phyloP scores from a whole-genome alignment of 2,888 invertebrate species.

The Melinaea menophilus region DNA sequence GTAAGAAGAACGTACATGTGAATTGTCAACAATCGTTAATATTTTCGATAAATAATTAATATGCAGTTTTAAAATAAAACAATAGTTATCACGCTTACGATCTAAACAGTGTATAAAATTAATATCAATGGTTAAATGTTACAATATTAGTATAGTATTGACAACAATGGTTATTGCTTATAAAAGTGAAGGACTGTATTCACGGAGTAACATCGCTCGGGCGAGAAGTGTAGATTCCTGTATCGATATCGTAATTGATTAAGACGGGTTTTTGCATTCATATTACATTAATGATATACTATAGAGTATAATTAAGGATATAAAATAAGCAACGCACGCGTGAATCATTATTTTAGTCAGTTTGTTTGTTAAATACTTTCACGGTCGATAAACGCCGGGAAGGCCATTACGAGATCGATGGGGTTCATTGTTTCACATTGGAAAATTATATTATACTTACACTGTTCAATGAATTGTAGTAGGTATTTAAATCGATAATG shows the following conservation, averaged over 20 bases:
- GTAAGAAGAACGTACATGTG: not conserved
- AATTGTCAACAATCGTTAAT: too few species aligned
- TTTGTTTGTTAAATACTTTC: constrained; percentile 54
- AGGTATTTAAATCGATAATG: too few species aligned
- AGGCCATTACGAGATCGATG: constrained; percentile 32
- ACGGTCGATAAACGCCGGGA: constrained; percentile 43
- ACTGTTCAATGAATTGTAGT: too few species aligned
- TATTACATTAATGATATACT: constrained; percentile 25
- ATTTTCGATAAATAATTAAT: too few species aligned
- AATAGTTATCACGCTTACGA: too few species aligned
- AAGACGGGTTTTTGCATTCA: not conserved
- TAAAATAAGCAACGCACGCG: constrained; percentile 31
- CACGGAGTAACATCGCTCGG: not conserved
- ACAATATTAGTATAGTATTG: too few species aligned
- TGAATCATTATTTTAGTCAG: constrained; percentile 54
- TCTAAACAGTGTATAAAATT: too few species aligned
- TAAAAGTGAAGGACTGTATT: too few species aligned
- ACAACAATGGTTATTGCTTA: too few species aligned
- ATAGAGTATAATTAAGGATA: constrained; percentile 19
- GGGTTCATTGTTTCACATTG: not conserved
- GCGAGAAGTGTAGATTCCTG: not conserved
- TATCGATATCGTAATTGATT: too few species aligned
- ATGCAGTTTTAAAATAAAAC: too few species aligned
- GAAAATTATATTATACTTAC: not conserved
- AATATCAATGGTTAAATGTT: not conserved